Evolutionary conservation across 2,888 invertebrate genomes (phyloP), one percentile per base, ranked within the genome.

Genomic region (Ophion ellenae): DNA sequence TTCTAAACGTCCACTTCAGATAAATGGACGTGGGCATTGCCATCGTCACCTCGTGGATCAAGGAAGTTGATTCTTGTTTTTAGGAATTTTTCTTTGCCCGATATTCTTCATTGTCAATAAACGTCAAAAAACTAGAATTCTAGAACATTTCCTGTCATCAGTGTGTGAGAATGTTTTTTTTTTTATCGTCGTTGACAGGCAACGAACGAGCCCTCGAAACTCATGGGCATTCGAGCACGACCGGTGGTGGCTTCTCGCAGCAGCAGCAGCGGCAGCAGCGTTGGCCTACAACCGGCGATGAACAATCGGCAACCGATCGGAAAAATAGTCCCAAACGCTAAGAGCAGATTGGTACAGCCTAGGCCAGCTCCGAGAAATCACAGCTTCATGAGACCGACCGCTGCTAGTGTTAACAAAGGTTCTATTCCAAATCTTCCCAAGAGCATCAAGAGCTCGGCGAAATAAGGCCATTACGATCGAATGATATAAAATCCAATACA

Each of bases 341-440:
- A 90, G 71, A 93, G 91, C 85, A 90, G 91, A 78, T 80, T 93
- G 53, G 87, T 92, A 2, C 93, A 93, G 66, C 92, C 94, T 10
- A 90, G 92, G 66, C 85, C 89, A 6, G 89, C 87, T 1, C 84
- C 88, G 28, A 89, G 88, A 40, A 91, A 89, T 86, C 94, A 93
- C 84, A 94, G 97, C 85, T 98, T 98, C 92, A 98, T 98, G 98
- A 96, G 97, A 90, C 98, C 98, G 0, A 98, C 98, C 0, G 96
- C 98, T 40, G 97, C 98, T 11, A 98, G 98, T 88, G 96, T 96
- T 47, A 97, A 97, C 75, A 97, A 97, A 93, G 96, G 95, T 88
- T 94, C 93, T 32, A 91, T 91, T 75, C 89, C 92, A 45, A 94
- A 93, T 84, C 90, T 94, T 66, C 93, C 94, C 10, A 93, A 92